A percentile compares a stretch with the other conserved stretches of the same genome.
These are phyloP conservation scores for Rhinichthys osculus DNA, from an alignment of 2,797 vertebrate genomes.

Conservation along the genomic window DNA sequence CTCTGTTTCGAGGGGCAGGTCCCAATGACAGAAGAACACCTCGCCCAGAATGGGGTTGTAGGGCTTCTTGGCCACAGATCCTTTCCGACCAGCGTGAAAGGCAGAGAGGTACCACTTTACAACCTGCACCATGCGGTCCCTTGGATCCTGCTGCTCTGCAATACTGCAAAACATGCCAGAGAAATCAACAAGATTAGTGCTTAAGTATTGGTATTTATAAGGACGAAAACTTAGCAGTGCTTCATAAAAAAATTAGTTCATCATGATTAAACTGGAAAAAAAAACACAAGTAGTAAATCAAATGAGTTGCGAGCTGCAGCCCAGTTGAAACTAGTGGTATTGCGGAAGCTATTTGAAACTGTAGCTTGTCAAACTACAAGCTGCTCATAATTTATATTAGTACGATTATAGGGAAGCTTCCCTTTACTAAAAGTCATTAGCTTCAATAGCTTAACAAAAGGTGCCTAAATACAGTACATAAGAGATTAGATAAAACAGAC, in stretches of 20 bases:
- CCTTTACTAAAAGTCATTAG: not conserved
- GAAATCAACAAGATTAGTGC: not conserved
- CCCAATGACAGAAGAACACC: constrained; percentile 98
- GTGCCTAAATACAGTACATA: not conserved
- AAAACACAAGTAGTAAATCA: not conserved
- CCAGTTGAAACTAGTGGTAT: not conserved
- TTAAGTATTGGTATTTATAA: not conserved
- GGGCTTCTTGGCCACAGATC: constrained; percentile 98
- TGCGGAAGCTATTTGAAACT: not conserved
- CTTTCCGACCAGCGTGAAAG: constrained; percentile 97
- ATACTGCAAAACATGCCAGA: constrained; percentile 78
- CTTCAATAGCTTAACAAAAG: not conserved
- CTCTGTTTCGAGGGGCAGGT: constrained; percentile 86
- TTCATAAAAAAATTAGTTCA: not conserved
- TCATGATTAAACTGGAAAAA: not conserved
- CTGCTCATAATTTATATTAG: not conserved
- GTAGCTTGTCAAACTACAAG: not conserved
- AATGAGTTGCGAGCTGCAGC: not conserved
- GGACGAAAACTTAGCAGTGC: not conserved
- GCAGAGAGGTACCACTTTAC: constrained; percentile 98
- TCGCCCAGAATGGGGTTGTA: constrained; percentile 98
- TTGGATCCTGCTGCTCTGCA: constrained; percentile 90
- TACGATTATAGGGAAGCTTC: not conserved
- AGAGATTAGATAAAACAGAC: not conserved
- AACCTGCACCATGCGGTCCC: constrained; percentile 95